These are phyloP conservation scores for Apostichopus californicus DNA, from an alignment of 35 echinoderm and acorn worm genomes.

Conservation along the genomic window DNA sequence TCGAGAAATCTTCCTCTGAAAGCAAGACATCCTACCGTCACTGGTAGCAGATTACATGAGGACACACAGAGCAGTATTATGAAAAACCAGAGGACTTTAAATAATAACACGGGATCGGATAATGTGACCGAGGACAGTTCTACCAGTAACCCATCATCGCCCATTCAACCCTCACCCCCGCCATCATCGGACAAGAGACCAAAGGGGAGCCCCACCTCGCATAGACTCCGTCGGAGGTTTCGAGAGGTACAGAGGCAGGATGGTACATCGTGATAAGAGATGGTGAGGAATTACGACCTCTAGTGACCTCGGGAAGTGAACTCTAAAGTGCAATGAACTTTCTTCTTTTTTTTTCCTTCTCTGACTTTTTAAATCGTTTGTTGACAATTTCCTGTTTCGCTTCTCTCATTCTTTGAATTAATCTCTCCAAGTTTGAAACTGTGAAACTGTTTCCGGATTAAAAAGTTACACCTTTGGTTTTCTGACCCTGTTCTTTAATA, in stretches of 20 bases:
- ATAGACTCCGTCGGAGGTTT: constrained; percentile 24
- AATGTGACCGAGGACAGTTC: neutral
- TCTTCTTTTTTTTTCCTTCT: neutral
- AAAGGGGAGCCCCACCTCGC: neutral
- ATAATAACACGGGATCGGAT: neutral
- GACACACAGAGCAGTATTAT: neutral
- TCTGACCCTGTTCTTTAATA: no score
- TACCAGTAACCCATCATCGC: neutral
- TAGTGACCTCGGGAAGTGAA: neutral
- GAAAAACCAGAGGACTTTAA: neutral
- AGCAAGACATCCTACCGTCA: neutral
- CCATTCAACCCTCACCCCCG: neutral
- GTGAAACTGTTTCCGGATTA: no score
- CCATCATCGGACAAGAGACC: constrained; percentile 1
- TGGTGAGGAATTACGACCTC: neutral
- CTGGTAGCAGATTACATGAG: neutral
- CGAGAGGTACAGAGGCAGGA: neutral
- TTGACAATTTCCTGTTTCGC: neutral
- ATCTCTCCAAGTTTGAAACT: no score
- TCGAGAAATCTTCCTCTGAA: constrained; percentile 2
- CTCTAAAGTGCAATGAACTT: neutral
- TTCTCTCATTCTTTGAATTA: no score
- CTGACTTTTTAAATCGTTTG: neutral
- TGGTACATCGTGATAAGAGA: neutral
- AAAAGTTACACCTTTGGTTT: no score